Percentiles rank a stretch among this genome's conserved stretches.
These are phyloP conservation scores for Ciconia boyciana DNA, from an alignment of 2,113 vertebrate genomes.

Conservation along the genomic window DNA sequence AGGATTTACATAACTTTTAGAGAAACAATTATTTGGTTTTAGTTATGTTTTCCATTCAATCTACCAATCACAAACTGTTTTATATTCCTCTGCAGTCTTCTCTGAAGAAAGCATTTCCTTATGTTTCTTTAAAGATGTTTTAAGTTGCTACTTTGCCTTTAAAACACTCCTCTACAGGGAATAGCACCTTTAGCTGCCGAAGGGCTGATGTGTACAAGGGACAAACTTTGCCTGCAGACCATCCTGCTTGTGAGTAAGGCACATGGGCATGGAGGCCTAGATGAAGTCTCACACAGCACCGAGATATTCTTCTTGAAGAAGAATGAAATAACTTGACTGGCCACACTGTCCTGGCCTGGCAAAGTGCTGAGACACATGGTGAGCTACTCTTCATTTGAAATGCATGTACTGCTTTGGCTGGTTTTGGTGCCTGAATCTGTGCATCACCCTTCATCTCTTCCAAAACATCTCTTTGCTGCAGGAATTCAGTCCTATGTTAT, in stretches of 20 bases:
- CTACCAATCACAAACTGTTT: background rate
- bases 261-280: background rate
- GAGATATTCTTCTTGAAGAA: background rate
- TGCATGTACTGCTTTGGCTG: too few species aligned
- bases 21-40: background rate
- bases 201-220: background rate
- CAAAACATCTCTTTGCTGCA: background rate
- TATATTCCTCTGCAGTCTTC: background rate
- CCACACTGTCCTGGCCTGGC: background rate
- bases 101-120: background rate
- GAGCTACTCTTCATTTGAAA: background rate
- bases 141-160: background rate
- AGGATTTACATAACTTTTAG: background rate
- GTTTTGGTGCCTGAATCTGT: background rate
- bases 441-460: background rate
- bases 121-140: background rate
- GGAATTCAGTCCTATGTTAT: background rate
- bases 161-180: background rate
- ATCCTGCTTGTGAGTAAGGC: background rate
- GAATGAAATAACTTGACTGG: background rate
- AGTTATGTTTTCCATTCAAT: background rate
- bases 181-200: background rate
- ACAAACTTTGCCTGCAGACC: background rate
- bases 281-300: background rate
- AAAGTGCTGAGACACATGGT: background rate